Percentiles rank a stretch among this genome's conserved stretches.
These are phyloP conservation scores for Fragum fragum DNA, from an alignment of 2,888 invertebrate species.

Conservation along the genomic window DNA sequence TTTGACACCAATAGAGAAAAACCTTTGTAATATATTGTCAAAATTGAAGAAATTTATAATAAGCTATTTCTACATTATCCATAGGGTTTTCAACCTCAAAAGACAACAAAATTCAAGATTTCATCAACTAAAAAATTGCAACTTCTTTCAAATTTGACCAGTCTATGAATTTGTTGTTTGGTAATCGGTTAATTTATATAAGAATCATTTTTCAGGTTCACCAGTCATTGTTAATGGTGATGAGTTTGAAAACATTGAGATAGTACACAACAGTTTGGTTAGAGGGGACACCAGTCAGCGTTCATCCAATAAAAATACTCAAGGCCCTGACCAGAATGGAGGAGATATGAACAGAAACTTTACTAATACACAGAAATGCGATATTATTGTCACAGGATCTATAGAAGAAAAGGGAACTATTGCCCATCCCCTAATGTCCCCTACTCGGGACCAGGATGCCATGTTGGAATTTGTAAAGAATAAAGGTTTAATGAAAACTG, in stretches of 20 bases:
- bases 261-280: conserved; percentile 47
- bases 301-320: conserved; percentile 12
- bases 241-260: conserved; percentile 86
- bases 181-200: no score
- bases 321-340: conserved; percentile 28
- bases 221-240: conserved; percentile 86
- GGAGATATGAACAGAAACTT: conserved; percentile 73
- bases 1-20: no score
- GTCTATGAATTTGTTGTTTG: no score
- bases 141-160: no score
- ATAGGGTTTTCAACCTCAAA: no score
- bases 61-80: no score
- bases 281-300: conserved; percentile 44
- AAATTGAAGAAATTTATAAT: no score
- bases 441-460: conserved; percentile 91
- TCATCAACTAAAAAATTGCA: no score
- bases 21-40: no score
- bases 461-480: conserved; percentile 97
- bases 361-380: conserved; percentile 73
- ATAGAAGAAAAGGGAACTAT: conserved; percentile 81
- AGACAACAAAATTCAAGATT: no score
- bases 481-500: conserved; percentile 91
- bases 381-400: conserved; percentile 80
- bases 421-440: conserved; percentile 48
- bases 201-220: conserved; percentile 83